These are phyloP conservation scores for Ceyx cyanopectus DNA, from an alignment of 2,113 vertebrate species.

Conservation along the genomic window DNA sequence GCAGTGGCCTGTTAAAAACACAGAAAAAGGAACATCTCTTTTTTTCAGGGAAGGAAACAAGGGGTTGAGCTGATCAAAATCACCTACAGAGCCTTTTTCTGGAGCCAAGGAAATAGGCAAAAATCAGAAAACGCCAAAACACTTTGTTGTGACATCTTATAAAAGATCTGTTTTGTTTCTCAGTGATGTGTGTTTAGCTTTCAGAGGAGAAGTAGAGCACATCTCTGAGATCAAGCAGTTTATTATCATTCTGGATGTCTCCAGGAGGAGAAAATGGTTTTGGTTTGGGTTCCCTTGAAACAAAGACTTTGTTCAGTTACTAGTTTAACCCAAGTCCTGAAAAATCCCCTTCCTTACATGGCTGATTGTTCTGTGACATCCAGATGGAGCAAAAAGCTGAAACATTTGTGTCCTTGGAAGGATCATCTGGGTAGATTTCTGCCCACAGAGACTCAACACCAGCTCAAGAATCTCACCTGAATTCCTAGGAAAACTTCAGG, in stretches of 20 bases:
- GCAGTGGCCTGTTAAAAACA: background rate
- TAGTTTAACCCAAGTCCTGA: background rate
- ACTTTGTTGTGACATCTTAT: background rate
- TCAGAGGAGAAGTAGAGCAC: background rate
- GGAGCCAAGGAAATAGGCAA: background rate
- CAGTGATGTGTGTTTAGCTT: slow-evolving; percentile 4
- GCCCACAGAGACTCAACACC: background rate
- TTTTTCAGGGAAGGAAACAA: background rate
- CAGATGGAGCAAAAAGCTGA: background rate
- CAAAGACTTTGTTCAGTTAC: background rate
- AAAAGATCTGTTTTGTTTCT: background rate
- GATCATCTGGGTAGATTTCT: background rate
- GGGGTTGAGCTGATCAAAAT: background rate
- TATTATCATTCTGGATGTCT: background rate
- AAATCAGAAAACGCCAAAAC: background rate
- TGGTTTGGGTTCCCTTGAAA: background rate
- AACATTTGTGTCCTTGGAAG: background rate
- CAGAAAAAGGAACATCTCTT: background rate
- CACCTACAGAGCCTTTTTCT: background rate
- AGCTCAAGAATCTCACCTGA: background rate
- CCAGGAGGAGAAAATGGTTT: background rate
- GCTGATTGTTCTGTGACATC: background rate
- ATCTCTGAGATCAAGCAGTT: background rate
- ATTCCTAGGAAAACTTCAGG: background rate
- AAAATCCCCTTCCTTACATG: background rate